Percentiles rank a stretch among this genome's conserved stretches.
Evolutionary conservation across 2,888 invertebrate genomes (phyloP).

Genomic region (Temnothorax ravouxi): DNA sequence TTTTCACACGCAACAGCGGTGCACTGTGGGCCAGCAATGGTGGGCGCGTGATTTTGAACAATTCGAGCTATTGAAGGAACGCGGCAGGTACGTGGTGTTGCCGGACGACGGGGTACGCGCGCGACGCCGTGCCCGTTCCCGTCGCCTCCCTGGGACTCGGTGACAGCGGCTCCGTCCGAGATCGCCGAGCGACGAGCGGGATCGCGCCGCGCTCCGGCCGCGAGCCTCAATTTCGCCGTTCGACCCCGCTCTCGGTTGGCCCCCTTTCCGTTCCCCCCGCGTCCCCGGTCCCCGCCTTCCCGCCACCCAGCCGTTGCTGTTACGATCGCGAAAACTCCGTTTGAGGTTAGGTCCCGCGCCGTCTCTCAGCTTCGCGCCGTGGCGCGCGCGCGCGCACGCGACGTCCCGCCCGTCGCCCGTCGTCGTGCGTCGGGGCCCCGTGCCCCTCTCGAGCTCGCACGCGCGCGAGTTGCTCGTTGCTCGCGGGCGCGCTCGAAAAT

Average conservation of each 20-base stretch:
- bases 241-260: not conserved
- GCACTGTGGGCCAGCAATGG: constrained; percentile 86
- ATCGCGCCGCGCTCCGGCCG: not conserved
- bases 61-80: constrained; percentile 79
- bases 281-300: not conserved
- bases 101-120: not conserved
- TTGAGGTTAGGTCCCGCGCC: constrained; percentile 42
- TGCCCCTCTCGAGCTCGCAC: too few species aligned
- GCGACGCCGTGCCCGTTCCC: not conserved
- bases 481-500: constrained; percentile 67
- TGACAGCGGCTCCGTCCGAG: not conserved
- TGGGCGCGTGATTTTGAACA: constrained; percentile 88
- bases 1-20: constrained; percentile 82
- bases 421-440: not conserved
- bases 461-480: not conserved
- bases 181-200: not conserved
- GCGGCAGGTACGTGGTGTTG: constrained; percentile 73
- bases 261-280: not conserved
- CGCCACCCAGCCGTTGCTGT: not conserved
- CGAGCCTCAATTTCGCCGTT: not conserved
- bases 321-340: not conserved
- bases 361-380: not conserved
- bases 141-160: too few species aligned
- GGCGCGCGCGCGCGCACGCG: too few species aligned
- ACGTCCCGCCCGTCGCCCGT: not conserved